phyloP scores from a whole-genome alignment of 2,888 invertebrate species.

The Neria commutata region DNA sequence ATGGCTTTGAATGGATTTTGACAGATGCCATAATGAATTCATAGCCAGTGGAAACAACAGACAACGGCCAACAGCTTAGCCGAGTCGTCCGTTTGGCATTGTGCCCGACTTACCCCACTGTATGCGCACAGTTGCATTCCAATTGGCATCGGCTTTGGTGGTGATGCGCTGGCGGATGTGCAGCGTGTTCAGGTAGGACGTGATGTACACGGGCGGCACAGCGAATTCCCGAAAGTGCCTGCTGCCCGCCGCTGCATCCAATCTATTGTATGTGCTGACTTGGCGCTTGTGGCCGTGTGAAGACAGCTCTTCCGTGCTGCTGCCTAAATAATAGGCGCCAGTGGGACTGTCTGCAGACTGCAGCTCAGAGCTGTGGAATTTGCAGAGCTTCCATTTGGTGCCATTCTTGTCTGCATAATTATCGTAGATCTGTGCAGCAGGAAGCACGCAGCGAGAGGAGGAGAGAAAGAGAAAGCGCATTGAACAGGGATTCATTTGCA shows the following conservation, averaged over 20 bases:
- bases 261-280: neutral
- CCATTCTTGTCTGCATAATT: conserved; percentile 76
- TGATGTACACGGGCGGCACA: conserved; percentile 67
- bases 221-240: conserved; percentile 18
- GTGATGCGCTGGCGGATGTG: conserved; percentile 65
- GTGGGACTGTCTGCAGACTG: conserved; percentile 22
- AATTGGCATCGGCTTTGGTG: conserved; percentile 61
- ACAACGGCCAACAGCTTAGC: neutral
- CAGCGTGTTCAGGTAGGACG: conserved; percentile 72
- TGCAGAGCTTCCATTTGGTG: conserved; percentile 72
- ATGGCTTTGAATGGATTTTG: conserved; percentile 9
- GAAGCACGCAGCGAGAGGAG: too few species aligned
- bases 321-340: conserved; percentile 12
- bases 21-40: conserved; percentile 29
- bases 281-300: neutral
- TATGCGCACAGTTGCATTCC: conserved; percentile 70
- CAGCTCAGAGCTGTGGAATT: conserved; percentile 45
- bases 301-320: neutral
- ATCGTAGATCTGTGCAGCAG: conserved; percentile 66
- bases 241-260: neutral
- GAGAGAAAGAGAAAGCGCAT: too few species aligned
- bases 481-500: too few species aligned
- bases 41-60: conserved; percentile 7
- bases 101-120: conserved; percentile 66
- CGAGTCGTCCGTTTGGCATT: neutral